Percentiles rank a stretch among this genome's conserved stretches.
These are phyloP conservation scores for Agrotis exclamationis DNA, from an alignment of 2,888 invertebrate species.

Conservation along the genomic window DNA sequence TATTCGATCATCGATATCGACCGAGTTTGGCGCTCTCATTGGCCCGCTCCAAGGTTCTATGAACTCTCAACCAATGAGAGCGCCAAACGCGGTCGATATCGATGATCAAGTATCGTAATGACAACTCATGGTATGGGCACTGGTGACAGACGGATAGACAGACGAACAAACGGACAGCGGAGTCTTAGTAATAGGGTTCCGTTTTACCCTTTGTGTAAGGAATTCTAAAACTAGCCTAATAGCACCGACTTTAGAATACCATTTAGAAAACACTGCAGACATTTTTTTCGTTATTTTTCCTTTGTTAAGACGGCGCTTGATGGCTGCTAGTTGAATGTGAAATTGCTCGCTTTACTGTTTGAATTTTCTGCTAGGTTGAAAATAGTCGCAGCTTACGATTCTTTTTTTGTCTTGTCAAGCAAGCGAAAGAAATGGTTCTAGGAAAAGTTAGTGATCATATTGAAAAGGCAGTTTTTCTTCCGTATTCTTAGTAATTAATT, in stretches of 20 bases:
- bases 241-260: neutral
- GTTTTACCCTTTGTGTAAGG: too few species aligned
- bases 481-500: neutral
- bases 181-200: too few species aligned
- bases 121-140: too few species aligned
- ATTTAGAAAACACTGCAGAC: conserved; percentile 13
- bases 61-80: too few species aligned
- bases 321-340: conserved; percentile 25
- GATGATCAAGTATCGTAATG: too few species aligned
- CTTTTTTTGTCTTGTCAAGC: conserved; percentile 17
- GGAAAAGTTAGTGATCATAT: neutral
- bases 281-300: conserved; percentile 12
- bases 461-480: neutral
- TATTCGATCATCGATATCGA: too few species aligned
- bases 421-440: neutral
- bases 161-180: too few species aligned
- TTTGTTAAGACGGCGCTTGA: conserved; percentile 26
- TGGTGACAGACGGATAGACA: too few species aligned
- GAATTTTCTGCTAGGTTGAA: conserved; percentile 47
- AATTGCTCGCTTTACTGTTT: conserved; percentile 32
- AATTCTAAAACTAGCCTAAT: neutral
- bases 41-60: too few species aligned
- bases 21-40: too few species aligned
- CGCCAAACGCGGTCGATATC: too few species aligned
- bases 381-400: neutral